Evolutionary conservation across 2,113 vertebrate genomes (phyloP).

Genomic region (Amia ocellicauda): DNA sequence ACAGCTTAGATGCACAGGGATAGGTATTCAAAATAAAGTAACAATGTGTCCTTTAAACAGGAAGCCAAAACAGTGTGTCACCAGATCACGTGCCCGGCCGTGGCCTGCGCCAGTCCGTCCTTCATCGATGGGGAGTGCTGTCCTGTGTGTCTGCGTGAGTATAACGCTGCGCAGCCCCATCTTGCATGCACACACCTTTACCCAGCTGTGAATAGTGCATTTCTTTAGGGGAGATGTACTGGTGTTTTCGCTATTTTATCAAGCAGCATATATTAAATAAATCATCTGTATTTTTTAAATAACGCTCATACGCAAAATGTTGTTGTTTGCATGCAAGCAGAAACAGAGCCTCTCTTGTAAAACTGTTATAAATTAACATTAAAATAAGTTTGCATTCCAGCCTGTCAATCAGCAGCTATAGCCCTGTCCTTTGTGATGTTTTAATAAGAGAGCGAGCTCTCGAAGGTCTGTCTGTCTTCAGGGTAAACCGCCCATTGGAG

Average conservation of each 20-base stretch:
- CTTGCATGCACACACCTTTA: too few relatives aligned
- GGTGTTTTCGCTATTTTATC: too few relatives aligned
- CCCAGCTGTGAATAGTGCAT: too few relatives aligned
- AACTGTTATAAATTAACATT: too few relatives aligned
- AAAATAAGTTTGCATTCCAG: neutral
- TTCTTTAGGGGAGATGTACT: too few relatives aligned
- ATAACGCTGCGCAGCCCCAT: constrained; percentile 9
- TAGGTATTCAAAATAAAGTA: neutral
- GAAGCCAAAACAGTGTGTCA: constrained; percentile 91
- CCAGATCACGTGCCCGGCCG: constrained; percentile 86
- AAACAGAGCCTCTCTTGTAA: too few relatives aligned
- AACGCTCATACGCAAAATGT: too few relatives aligned
- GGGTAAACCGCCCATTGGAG: constrained; percentile 37
- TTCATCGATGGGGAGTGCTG: constrained; percentile 92
- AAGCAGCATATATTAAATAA: too few relatives aligned
- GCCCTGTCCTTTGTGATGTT: constrained; percentile 30
- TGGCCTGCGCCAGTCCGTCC: constrained; percentile 78
- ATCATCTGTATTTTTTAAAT: too few relatives aligned
- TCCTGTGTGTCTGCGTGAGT: constrained; percentile 86
- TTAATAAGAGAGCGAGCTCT: constrained; percentile 36
- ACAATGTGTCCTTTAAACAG: constrained; percentile 51
- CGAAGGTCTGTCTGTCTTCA: constrained; percentile 37
- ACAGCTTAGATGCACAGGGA: too few relatives aligned
- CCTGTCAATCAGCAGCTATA: neutral
- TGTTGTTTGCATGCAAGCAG: too few relatives aligned